Evolutionary conservation across 2,888 invertebrate species (phyloP), one percentile per base, ranked within the genome.

Genomic region (Sinodicranocentrus sp.): DNA sequence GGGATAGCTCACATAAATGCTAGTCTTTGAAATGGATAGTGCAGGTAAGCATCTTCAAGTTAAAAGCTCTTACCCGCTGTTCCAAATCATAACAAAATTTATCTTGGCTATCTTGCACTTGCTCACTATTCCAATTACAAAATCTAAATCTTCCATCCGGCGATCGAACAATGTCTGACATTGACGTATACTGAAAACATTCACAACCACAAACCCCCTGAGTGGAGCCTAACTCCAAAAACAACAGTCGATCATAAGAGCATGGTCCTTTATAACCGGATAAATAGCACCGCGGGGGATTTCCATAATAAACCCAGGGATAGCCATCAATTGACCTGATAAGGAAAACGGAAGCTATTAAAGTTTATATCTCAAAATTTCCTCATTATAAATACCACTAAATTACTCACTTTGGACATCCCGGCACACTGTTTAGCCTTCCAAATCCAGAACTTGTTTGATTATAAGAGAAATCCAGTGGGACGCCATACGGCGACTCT

Each of bases 331-430:
- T 43, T 3, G 67, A 67, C 19, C 67, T 67, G n/a, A n/a, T n/a
- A n/a, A n/a, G n/a, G n/a, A n/a, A n/a, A n/a, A n/a, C n/a, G n/a
- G n/a, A n/a, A n/a, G n/a, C n/a, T n/a, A n/a, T n/a, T n/a, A n/a
- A n/a, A n/a, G n/a, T n/a, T n/a, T n/a, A n/a, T n/a, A n/a, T n/a
- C n/a, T n/a, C n/a, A n/a, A n/a, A n/a, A n/a, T n/a, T n/a, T n/a
- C n/a, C n/a, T n/a, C n/a, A n/a, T n/a, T n/a, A n/a, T n/a, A n/a
- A n/a, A n/a, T n/a, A n/a, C n/a, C n/a, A n/a, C n/a, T n/a, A n/a
- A n/a, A n/a, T n/a, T n/a, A n/a, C n/a, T n/a, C n/a, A 67, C 67
- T 43, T 67, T n/a, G 67, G 67, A 17, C 67, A 67, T 39, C 67
- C 67, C 2, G 67, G 67, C 5, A 67, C 67, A 43, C 67, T 67